Evolutionary conservation across 1,140 invertebrate species (phyloP).

Genomic region (Ceratosolen solmsi): DNA sequence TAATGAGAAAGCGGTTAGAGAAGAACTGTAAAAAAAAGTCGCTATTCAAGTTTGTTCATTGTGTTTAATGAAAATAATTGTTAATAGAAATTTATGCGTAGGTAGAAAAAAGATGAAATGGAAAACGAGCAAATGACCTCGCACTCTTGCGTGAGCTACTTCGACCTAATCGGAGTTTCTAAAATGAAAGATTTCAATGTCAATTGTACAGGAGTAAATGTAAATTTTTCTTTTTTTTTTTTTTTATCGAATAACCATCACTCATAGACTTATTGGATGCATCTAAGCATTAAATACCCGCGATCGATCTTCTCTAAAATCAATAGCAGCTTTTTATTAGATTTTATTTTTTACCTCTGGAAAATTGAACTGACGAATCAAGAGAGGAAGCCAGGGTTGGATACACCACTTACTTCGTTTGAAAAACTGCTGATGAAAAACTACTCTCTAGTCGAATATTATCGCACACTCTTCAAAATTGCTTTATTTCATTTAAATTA

Average conservation of each 20-base stretch:
- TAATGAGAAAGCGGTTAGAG: neutral
- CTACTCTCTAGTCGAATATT: too few species aligned
- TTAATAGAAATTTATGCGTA: neutral
- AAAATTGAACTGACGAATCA: too few species aligned
- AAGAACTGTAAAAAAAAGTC: neutral
- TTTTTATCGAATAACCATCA: neutral
- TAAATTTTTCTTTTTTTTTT: neutral
- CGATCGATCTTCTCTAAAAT: constrained; percentile 13
- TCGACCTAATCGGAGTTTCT: neutral
- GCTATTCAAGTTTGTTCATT: neutral
- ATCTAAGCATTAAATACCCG: neutral
- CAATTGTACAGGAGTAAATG: neutral
- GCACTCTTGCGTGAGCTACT: neutral
- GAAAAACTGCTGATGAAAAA: too few species aligned
- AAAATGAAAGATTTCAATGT: neutral
- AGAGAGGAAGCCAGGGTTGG: too few species aligned
- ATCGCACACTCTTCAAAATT: too few species aligned
- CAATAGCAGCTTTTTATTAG: constrained; percentile 27
- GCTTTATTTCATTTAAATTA: too few species aligned
- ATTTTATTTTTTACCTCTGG: constrained; percentile 17
- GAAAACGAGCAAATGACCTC: neutral
- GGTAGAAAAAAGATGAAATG: neutral
- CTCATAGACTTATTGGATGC: neutral
- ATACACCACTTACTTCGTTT: too few species aligned
- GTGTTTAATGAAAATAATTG: neutral